Conservation (phyloP, 2,888 invertebrate genomes). For the Stenurella melanura region DNA sequence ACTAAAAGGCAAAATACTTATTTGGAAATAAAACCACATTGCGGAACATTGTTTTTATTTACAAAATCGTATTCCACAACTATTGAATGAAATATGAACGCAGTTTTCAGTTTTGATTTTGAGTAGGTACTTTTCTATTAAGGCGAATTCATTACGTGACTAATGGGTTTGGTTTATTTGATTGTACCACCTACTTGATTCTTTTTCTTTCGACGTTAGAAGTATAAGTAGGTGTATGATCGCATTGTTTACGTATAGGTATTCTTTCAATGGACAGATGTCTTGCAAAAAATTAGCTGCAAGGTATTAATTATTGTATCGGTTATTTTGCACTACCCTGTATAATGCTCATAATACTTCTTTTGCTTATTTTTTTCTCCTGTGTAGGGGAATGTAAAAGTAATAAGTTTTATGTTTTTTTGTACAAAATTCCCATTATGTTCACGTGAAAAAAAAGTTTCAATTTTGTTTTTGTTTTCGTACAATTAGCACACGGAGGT, state of each 20-base stretch:
- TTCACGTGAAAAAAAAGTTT: neutral
- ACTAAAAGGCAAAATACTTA: neutral
- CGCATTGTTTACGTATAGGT: neutral
- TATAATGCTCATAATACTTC: neutral
- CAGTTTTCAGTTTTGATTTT: no score
- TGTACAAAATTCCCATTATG: neutral
- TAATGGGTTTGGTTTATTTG: no score
- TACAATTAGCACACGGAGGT: neutral
- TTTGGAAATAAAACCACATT: neutral
- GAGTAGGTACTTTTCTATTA: no score
- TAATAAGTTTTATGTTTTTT: neutral
- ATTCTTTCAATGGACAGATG: neutral
- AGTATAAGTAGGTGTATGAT: no score
- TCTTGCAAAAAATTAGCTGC: neutral
- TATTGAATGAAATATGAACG: neutral
- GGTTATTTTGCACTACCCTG: neutral
- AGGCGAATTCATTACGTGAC: no score
- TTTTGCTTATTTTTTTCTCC: neutral
- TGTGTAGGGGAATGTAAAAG: neutral
- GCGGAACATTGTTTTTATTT: neutral
- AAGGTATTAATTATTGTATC: neutral
- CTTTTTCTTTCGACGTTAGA: no score
- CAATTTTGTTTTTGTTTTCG: neutral
- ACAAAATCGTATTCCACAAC: neutral
- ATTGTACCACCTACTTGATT: no score